Percentiles rank a stretch among this genome's conserved stretches.
Evolutionary conservation across 2,113 vertebrate species (phyloP).

Genomic region (Solea solea): DNA sequence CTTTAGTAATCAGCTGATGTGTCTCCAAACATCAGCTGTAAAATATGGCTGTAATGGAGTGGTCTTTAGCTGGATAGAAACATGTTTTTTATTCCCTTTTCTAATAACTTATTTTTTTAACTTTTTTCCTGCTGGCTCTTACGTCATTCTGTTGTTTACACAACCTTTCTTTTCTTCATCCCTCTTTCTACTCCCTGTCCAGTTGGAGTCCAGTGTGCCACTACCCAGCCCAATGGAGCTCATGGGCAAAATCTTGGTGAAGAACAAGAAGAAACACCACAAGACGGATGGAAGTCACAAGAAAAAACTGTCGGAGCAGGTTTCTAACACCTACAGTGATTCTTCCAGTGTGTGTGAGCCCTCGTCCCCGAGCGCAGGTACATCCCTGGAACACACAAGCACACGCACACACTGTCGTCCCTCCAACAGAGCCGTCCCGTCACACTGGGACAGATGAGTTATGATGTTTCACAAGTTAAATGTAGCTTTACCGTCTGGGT

Average conservation of each 20-base stretch:
- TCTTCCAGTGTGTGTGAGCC: slow-evolving; percentile 94
- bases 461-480: slow-evolving; percentile 34
- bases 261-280: slow-evolving; percentile 98
- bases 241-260: slow-evolving; percentile 97
- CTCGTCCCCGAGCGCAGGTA: slow-evolving; percentile 93
- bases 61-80: background rate
- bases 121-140: too few relatives aligned
- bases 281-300: slow-evolving; percentile 90
- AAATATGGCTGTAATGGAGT: background rate
- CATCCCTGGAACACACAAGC: background rate
- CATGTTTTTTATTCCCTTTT: too few relatives aligned
- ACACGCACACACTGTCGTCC: background rate
- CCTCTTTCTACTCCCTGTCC: slow-evolving; percentile 9
- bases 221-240: slow-evolving; percentile 95
- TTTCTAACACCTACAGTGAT: slow-evolving; percentile 93
- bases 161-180: background rate
- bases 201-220: slow-evolving; percentile 91
- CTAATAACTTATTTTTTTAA: too few relatives aligned
- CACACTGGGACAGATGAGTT: slow-evolving; percentile 19
- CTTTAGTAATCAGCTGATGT: slow-evolving; percentile 7
- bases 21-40: background rate
- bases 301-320: slow-evolving; percentile 94
- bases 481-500: slow-evolving; percentile 17
- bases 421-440: slow-evolving; percentile 14
- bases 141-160: too few relatives aligned